Conservation (phyloP, 2,888 invertebrate genomes). For the Ectemnius lituratus region DNA sequence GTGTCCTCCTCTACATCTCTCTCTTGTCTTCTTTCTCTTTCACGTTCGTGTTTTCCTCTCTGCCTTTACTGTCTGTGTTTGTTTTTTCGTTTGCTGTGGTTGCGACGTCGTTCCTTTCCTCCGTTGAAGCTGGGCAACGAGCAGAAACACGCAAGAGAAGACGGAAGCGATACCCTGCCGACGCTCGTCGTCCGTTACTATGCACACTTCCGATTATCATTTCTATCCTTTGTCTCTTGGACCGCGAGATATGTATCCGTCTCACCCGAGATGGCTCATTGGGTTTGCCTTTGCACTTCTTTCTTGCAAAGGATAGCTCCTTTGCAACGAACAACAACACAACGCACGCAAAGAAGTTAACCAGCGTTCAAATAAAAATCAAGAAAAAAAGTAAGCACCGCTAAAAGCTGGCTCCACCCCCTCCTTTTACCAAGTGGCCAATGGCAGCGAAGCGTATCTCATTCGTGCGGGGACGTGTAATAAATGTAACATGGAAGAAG, state of each 20-base stretch:
- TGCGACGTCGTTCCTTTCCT: not conserved
- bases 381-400: slow-evolving; percentile 71
- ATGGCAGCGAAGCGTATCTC: slow-evolving; percentile 75
- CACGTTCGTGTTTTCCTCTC: slow-evolving; percentile 26
- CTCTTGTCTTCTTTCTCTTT: slow-evolving; percentile 30
- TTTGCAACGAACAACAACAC: slow-evolving; percentile 52
- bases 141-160: slow-evolving; percentile 68
- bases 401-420: slow-evolving; percentile 78
- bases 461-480: slow-evolving; percentile 51
- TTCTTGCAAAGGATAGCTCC: slow-evolving; percentile 33
- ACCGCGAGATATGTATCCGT: not conserved
- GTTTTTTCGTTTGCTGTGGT: not conserved
- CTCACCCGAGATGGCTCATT: not conserved
- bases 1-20: slow-evolving; percentile 5
- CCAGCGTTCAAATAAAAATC: slow-evolving; percentile 70
- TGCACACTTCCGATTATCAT: slow-evolving; percentile 24
- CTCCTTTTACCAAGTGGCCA: slow-evolving; percentile 76
- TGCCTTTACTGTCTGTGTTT: not conserved
- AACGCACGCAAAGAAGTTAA: slow-evolving; percentile 66
- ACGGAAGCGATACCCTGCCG: slow-evolving; percentile 69
- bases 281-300: slow-evolving; percentile 8
- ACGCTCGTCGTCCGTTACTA: slow-evolving; percentile 55
- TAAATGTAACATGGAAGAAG: slow-evolving; percentile 17
- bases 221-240: slow-evolving; percentile 19
- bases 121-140: slow-evolving; percentile 56